Base-by-base conservation (phyloP, 2,113 vertebrate species). In the Phrynocephalus versicolor region DNA sequence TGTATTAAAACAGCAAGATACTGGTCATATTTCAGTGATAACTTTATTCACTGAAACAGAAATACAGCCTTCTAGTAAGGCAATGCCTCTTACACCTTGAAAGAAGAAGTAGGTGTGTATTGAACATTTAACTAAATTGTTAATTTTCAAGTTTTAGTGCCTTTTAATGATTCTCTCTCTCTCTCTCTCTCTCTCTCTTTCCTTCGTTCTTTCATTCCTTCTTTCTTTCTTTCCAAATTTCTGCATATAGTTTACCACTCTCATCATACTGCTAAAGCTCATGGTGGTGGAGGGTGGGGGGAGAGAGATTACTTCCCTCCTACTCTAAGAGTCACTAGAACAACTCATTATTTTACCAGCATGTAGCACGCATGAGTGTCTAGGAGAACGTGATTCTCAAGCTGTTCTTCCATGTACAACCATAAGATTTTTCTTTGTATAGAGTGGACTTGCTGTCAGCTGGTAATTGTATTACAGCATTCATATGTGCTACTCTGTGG, bases 321-420 rank as follows among this genome's bases (percentile, higher is more conserved):
- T 37, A 60, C 39, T 60, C 70, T 8, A 86, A 39, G 60, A 74
- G n/a, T 80, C 69, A 39, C 69, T 74, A 79, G 58, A 84, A 64
- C 37, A 71, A 74, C 70, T 83, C 41, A 80, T 84, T 88, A 88
- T 75, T 80, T 84, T 84, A 45, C 70, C 76, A 84, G 76, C 82
- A 84, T 75, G 76, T 41, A 74, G 57, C 60, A 74, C 51, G 83
- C 76, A 80, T 67, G 45, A 67, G 60, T 74, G 69, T 65, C 58
- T 57, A 74, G 23, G 35, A 80, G 77, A 73, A 80, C 76, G 86
- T 80, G 76, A 80, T 84, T 75, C 39, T 79, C 76, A 83, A 84
- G 76, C 76, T 84, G 86, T 84, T 88, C 84, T 80, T 88, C 84
- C 82, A 88, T 84, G 70, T 41, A 80, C 76, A 80, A 25, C 41